Evolutionary conservation across 2,797 vertebrate genomes (phyloP).

Genomic region (Myotis daubentonii): DNA sequence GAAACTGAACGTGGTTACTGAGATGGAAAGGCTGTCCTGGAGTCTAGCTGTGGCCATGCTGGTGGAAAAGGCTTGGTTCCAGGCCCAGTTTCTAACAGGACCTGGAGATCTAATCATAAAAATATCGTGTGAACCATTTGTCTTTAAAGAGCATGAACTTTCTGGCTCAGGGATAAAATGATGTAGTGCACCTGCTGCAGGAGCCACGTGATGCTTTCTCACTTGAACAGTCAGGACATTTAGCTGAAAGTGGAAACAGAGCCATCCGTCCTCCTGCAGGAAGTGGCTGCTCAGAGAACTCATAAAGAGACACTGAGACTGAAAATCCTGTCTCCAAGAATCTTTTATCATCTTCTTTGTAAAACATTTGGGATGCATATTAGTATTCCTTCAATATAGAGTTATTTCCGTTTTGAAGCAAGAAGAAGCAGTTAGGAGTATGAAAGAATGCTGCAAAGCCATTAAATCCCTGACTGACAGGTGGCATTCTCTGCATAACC

Average conservation of each 20-base stretch:
- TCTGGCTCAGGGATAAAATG: not conserved
- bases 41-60: not conserved
- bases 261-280: not conserved
- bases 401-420: slow-evolving; percentile 47
- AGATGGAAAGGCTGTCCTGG: not conserved
- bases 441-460: not conserved
- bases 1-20: not conserved
- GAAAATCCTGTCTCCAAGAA: not conserved
- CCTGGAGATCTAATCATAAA: not conserved
- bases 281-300: not conserved
- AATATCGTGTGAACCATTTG: not conserved
- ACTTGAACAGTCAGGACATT: not conserved
- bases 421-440: slow-evolving; percentile 17
- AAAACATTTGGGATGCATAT: not conserved
- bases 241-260: not conserved
- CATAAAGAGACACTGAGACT: not conserved
- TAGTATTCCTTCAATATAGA: slow-evolving; percentile 25
- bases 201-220: not conserved
- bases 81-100: not conserved
- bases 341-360: not conserved
- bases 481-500: slow-evolving; percentile 43
- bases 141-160: not conserved
- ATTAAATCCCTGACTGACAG: slow-evolving; percentile 15
- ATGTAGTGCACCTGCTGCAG: rapidly evolving
- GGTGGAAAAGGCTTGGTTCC: not conserved